These are phyloP conservation scores for Aspidiotus destructor DNA, from an alignment of 2,888 invertebrate species.

Conservation along the genomic window DNA sequence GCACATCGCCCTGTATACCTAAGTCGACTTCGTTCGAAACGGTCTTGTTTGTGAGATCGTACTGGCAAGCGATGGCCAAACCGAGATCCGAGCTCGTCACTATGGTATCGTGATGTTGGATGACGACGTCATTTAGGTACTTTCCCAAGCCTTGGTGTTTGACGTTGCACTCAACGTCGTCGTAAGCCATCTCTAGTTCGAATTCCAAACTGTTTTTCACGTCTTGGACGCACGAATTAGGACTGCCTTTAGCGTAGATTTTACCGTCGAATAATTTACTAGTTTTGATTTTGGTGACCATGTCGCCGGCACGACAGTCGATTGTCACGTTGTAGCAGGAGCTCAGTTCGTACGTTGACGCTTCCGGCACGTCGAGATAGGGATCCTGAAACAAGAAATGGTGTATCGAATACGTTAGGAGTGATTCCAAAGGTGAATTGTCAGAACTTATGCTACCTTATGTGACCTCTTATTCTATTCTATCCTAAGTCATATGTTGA, in stretches of 20 bases:
- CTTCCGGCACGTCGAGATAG: constrained; percentile 81
- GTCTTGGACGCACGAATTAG: constrained; percentile 83
- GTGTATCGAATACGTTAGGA: too few relatives aligned
- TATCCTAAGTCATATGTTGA: too few relatives aligned
- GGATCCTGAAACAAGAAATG: constrained; percentile 57
- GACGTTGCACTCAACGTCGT: constrained; percentile 85
- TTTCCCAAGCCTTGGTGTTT: constrained; percentile 77
- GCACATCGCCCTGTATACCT: constrained; percentile 79
- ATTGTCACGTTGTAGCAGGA: constrained; percentile 92
- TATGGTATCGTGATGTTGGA: constrained; percentile 91
- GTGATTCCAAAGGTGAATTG: too few relatives aligned
- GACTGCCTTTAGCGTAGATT: constrained; percentile 88
- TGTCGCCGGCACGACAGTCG: constrained; percentile 82
- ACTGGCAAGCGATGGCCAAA: constrained; percentile 84
- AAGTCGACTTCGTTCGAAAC: constrained; percentile 85
- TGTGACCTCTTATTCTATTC: too few relatives aligned
- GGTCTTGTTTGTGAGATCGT: constrained; percentile 86
- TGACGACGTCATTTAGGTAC: constrained; percentile 83
- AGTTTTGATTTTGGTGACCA: constrained; percentile 85
- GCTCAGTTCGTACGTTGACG: constrained; percentile 81
- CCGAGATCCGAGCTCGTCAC: constrained; percentile 90
- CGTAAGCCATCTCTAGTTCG: constrained; percentile 83
- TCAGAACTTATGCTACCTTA: too few relatives aligned
- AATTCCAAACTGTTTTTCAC: constrained; percentile 81
- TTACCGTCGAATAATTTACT: constrained; percentile 88